phyloP scores from a whole-genome alignment of 1,140 invertebrate species.

The Achroia grisella region DNA sequence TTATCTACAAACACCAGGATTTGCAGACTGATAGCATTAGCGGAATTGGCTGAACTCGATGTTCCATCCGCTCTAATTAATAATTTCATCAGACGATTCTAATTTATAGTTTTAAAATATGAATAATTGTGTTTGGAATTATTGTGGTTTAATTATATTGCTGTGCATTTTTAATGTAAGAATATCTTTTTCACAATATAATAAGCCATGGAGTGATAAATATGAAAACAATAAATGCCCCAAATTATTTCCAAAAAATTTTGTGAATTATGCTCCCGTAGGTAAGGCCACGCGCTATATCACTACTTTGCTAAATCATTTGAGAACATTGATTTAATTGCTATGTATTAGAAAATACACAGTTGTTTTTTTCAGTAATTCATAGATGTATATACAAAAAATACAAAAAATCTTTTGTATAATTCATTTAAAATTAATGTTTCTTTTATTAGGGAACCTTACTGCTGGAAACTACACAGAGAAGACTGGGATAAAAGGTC shows the following conservation, averaged over 20 bases:
- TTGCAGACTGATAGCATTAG: too few species aligned
- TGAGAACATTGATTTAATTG: too few species aligned
- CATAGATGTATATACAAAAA: neutral
- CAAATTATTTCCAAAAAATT: constrained; percentile 68
- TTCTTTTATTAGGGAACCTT: constrained; percentile 69
- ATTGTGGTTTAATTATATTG: constrained; percentile 23
- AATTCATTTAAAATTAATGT: neutral
- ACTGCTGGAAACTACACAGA: constrained; percentile 77
- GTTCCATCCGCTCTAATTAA: too few species aligned
- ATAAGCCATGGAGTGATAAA: constrained; percentile 63
- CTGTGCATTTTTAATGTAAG: constrained; percentile 36
- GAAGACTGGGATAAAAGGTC: constrained; percentile 68
- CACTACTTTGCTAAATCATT: too few species aligned
- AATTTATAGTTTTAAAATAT: neutral
- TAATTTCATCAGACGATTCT: neutral
- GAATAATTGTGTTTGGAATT: neutral
- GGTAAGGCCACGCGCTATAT: constrained; percentile 39
- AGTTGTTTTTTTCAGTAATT: neutral
- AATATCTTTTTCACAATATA: constrained; percentile 46
- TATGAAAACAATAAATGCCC: constrained; percentile 69
- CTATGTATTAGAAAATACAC: neutral
- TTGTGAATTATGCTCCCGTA: constrained; percentile 63
- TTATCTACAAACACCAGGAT: too few species aligned
- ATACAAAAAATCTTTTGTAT: neutral
- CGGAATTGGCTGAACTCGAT: too few species aligned